phyloP scores from a whole-genome alignment of 2,113 vertebrate genomes.

The Eurystomus gularis region DNA sequence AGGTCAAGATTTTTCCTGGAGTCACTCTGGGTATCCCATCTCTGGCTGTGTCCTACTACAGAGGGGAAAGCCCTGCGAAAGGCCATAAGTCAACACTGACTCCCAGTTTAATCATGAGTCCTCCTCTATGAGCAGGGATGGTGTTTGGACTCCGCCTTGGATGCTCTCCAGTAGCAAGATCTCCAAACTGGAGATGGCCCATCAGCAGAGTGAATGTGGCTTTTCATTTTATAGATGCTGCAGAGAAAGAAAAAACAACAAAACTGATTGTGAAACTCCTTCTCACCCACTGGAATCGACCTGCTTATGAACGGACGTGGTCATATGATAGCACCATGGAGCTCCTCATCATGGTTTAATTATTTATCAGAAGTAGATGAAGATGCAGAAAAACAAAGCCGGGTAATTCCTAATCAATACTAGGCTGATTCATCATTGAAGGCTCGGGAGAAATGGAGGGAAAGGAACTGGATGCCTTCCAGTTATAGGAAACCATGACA shows the following conservation, averaged over 20 bases:
- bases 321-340: background rate
- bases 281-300: background rate
- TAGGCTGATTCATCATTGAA: background rate
- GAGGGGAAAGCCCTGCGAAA: background rate
- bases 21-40: background rate
- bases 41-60: background rate
- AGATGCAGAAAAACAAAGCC: background rate
- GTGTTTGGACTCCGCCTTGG: background rate
- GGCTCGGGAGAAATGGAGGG: background rate
- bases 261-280: background rate
- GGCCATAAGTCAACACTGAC: rapidly evolving
- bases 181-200: background rate
- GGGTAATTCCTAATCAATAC: background rate
- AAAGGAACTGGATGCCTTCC: background rate
- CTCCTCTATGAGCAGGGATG: background rate
- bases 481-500: background rate
- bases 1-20: background rate
- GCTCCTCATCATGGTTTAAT: background rate
- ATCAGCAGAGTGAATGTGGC: background rate
- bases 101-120: background rate
- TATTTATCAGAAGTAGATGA: background rate
- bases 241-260: background rate
- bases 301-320: background rate
- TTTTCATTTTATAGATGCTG: background rate
- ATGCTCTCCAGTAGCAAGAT: background rate